Base-by-base conservation (phyloP, 2,113 vertebrate genomes). In the Loxodonta africana region DNA sequence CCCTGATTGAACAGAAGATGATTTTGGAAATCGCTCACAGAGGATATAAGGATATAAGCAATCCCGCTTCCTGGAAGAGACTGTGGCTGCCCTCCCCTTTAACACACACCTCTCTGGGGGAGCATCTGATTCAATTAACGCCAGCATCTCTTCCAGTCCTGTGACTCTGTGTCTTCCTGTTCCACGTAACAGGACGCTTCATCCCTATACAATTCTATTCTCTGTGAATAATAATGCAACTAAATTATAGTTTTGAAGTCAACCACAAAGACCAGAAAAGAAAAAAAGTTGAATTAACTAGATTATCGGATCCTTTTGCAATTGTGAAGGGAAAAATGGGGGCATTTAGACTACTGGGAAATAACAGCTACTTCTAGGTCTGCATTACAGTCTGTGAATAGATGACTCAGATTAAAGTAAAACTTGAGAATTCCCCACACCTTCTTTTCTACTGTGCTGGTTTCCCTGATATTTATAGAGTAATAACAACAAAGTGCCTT, bases 281-380 rank as follows among this genome's bases (percentile, higher is more conserved):
- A 90, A 89, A 92, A 53, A 33, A 81, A 51, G 77, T 1, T 6
- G 53, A 60, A 92, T 84, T 80, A 90, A 53, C 44, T 60, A 53
- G 51, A 90, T 83, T 69, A 88, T 37, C 18, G 51, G 81, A 92
- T 89, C 83, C 65, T 96, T 91, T 83, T 33, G 48, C 48, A 81
- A 41, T 63, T 85, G 57, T 95, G 48, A 83, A 92, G 62, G 67
- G 51, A 23, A 74, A 25, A 60, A 23, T 8, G 17, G 25, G 8
- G 41, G 3, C 33, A 78, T 71, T 18, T 41, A 33, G 57, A 77
- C 6, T 76, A 7, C 6, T 30, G 73, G 78, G 94, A 82, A 92
- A 82, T 15, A 94, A 4, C 62, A 82, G 74, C 41, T 78, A 83
- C 76, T 86, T 86, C 15, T 83, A 14, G 26, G 44, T 51, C 2